phyloP scores from a whole-genome alignment of 2,888 invertebrate genomes.

The Mimumesa dahlbomi region DNA sequence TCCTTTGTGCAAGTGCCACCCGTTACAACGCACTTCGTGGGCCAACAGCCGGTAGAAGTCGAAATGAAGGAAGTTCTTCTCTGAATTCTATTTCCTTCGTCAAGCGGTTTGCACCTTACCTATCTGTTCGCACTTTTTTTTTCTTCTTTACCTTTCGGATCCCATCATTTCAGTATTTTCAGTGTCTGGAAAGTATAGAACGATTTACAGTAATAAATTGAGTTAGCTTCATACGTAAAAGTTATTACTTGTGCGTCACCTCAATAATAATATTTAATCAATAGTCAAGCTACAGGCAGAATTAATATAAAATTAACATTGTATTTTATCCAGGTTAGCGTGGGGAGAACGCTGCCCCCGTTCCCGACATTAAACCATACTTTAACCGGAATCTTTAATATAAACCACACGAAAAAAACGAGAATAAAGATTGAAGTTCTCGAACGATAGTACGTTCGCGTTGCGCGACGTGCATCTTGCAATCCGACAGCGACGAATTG shows the following conservation, averaged over 20 bases:
- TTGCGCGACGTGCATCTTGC: too few species aligned
- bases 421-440: too few species aligned
- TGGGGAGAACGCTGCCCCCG: too few species aligned
- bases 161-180: background rate
- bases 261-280: background rate
- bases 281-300: background rate
- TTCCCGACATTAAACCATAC: too few species aligned
- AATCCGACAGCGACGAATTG: slow-evolving; percentile 9
- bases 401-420: too few species aligned
- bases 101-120: slow-evolving; percentile 42
- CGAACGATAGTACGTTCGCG: too few species aligned
- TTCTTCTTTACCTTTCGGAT: background rate
- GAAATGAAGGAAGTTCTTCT: slow-evolving; percentile 62
- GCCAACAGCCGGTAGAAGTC: slow-evolving; percentile 48
- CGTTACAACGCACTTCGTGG: slow-evolving; percentile 46
- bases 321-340: too few species aligned
- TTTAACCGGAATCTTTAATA: too few species aligned
- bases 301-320: too few species aligned
- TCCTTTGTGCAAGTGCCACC: slow-evolving; percentile 41
- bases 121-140: slow-evolving; percentile 37
- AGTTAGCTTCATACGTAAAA: background rate
- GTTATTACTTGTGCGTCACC: background rate
- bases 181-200: slow-evolving; percentile 9
- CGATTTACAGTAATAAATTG: slow-evolving; percentile 16
- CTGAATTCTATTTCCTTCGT: slow-evolving; percentile 61